Evolutionary conservation across 2,113 vertebrate genomes (phyloP), one percentile per base, ranked within the genome.

Genomic region (Cyanoderma ruficeps): DNA sequence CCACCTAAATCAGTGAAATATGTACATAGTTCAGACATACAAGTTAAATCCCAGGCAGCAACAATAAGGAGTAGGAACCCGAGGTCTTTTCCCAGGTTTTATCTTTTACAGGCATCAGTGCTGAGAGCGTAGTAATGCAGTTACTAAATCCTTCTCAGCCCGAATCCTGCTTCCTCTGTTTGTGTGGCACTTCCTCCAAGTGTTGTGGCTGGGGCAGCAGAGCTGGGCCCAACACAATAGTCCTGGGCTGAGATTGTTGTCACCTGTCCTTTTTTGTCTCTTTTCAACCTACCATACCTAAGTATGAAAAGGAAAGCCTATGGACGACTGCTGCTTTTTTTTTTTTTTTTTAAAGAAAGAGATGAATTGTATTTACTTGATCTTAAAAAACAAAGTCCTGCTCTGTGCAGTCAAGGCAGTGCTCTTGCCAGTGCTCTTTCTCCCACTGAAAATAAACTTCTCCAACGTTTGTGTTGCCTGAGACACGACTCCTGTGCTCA

Each of bases 21-120:
- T 98, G 97, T 60, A 70, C 95, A 70, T 90, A 95, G 97, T 93
- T 97, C 97, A 98, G 97, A 97, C 96, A 96, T 91, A 97, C 97
- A 98, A 96, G 94, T 83, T 97, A 97, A 97, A 97, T 96, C 96
- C 93, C 97, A 93, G 95, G 97, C 96, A 94, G 95, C 97, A 98
- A 98, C 98, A 98, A 98, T 98, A 98, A 97, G 89, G 96, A 97
- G 96, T 97, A 93, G 97, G 97, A 97, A 97, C 97, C 85, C 89
- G 70, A 96, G 97, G 97, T 87, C 97, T 97, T 98, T 98, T 98
- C 98, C 98, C 98, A 98, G 98, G 98, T 98, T 98, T 98, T 98
- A 98, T 98, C 98, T 98, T 97, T 94, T 64, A 76, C 93, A 98
- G 98, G 98, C 98, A 98, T 98, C 98, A 97, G 95, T 91, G 96